Base-by-base conservation (phyloP, 2,888 invertebrate genomes). In the Stenolophus ochropezus region DNA sequence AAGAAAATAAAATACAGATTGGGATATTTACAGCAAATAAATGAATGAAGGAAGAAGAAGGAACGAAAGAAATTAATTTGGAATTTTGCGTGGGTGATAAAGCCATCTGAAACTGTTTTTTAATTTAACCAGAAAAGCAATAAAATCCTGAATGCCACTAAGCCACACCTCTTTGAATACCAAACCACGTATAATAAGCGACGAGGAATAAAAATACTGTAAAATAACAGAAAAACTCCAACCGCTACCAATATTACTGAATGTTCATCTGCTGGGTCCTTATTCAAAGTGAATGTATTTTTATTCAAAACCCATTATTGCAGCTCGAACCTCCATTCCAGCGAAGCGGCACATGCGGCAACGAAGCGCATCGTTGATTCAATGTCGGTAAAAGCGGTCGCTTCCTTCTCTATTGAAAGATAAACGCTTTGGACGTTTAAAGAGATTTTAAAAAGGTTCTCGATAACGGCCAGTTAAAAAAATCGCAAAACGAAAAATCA, bases 231-330 rank as follows among this genome's bases (percentile, higher is more conserved):
- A 20, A 42, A 33, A 73, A 73, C 49, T 23, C 8, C 21, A 21
- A 18, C 21, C 20, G 20, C 49, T 61, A 47, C 78, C 65, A 78
- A 78, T 78, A 78, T 78, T 47, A 78, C 23, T 16, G 42, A 33
- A 25, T 65, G 42, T 42, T 61, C 65, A 65, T 65, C 61, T 65
- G 23, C 61, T 18, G 21, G 33, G 65, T 65, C 33, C 65, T 78
- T 78, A 78, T 78, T 78, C 78, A 78, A 78, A 78, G 61, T 65
- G 61, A 65, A 78, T 78, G 78, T 49, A 78, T 78, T 78, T 78
- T 78, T 78, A 78, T 78, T 78, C 78, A 78, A 78, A 78, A 78
- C 65, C 78, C 78, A 78, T 78, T 78, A 78, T 78, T 65, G 78
- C 61, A 65, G 78, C 47, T 3, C 49, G 78, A 5, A 18, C 49